Base-by-base conservation (phyloP, 2,113 vertebrate species). In the Martes martes region DNA sequence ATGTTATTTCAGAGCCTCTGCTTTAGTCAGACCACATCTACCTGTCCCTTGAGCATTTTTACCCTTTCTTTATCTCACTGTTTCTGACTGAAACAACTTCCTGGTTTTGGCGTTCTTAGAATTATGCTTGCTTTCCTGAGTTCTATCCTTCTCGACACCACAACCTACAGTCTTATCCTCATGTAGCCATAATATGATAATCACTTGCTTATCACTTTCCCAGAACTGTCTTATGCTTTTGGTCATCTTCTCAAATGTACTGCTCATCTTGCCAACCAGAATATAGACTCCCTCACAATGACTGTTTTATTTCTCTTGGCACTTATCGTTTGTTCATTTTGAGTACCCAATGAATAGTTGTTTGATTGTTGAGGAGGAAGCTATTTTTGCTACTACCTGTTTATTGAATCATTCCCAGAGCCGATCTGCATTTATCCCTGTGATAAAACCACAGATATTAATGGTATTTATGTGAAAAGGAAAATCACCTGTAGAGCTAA, bases 361-460 rank as follows among this genome's bases (percentile, higher is more conserved):
- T 71, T 91, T 93, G 76, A 92, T 74, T 71, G 26, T 92, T 89
- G 24, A 96, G 7, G 31, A 76, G 15, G 86, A 85, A 88, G 28
- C 74, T 67, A 36, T 79, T 88, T 96, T 96, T 85, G 42, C 55
- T 96, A 28, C 57, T 89, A 11, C 36, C 23, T 65, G 2, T 61
- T 59, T 74, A 33, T 74, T 91, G 16, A 86, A 55, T 96, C 86
- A 45, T 59, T 65, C 21, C 36, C 69, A 95, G 78, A 89, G 16
- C 45, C 19, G 91, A 11, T 83, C 78, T 87, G 9, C 4, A 23
- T 84, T 96, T 88, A 84, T 74, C 16, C 55, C 63, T 36, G 7
- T 92, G 28, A 84, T 83, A 65, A 79, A 92, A 81, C 88, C 91
- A 57, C 65, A 86, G 74, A 33, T 96, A 16, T 74, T 79, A 80